Evolutionary conservation across 2,113 vertebrate genomes (phyloP).

Genomic region (Poeciliopsis prolifica): DNA sequence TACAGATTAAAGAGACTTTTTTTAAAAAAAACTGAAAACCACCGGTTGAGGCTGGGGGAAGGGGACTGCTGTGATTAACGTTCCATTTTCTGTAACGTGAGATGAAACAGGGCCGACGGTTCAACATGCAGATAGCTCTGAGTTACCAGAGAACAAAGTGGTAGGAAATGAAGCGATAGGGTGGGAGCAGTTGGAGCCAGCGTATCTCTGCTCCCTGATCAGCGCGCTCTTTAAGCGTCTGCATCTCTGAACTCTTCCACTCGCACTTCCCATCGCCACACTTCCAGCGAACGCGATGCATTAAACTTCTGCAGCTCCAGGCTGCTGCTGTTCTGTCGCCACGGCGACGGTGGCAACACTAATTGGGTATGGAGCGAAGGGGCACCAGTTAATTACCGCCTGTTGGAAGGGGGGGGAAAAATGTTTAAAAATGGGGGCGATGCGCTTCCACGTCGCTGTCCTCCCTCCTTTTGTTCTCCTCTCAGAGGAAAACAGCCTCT

Average conservation of each 20-base stretch:
- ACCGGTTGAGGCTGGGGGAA: no score
- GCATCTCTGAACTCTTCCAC: not conserved
- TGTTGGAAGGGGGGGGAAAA: slow-evolving; percentile 18
- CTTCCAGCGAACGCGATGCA: not conserved
- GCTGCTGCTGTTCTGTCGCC: slow-evolving; percentile 15
- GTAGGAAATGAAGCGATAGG: no score
- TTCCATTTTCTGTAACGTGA: no score
- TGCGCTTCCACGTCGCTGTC: slow-evolving; percentile 20
- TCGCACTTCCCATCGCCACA: not conserved
- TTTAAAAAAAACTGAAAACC: no score
- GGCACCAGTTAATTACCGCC: slow-evolving; percentile 53
- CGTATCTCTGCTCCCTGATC: not conserved
- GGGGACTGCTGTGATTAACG: not conserved
- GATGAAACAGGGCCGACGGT: not conserved
- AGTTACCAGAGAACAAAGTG: not conserved
- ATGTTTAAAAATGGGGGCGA: not conserved
- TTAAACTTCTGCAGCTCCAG: slow-evolving; percentile 10
- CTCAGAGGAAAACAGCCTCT: slow-evolving; percentile 26
- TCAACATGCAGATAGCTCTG: not conserved
- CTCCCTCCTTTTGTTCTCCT: slow-evolving; percentile 10
- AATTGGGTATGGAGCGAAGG: slow-evolving; percentile 48
- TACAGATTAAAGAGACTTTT: no score
- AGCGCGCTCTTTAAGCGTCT: not conserved
- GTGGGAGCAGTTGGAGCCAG: not conserved
- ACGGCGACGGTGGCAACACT: slow-evolving; percentile 15